phyloP scores from a whole-genome alignment of 2,888 invertebrate genomes.

The Agapetus fuscipes region DNA sequence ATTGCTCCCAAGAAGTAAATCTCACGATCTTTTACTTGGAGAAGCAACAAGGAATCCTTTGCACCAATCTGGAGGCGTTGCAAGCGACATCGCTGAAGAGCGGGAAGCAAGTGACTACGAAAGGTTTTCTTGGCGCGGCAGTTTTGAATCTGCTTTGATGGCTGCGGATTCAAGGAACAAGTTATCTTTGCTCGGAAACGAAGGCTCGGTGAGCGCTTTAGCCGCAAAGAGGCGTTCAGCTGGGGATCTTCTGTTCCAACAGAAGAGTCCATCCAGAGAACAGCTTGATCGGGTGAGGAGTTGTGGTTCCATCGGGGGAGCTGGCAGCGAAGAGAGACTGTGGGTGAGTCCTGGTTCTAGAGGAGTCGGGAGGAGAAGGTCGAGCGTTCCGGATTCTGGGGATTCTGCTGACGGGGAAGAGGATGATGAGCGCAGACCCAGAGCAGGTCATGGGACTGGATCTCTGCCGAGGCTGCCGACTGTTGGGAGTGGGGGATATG shows the following conservation, averaged over 20 bases:
- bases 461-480: conserved; percentile 68
- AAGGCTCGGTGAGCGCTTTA: conserved; percentile 53
- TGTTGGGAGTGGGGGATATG: conserved; percentile 41
- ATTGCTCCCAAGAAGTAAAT: conserved; percentile 66
- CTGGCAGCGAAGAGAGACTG: conserved; percentile 45
- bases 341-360: conserved; percentile 36
- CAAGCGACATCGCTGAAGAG: conserved; percentile 46
- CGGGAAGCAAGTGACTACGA: conserved; percentile 81
- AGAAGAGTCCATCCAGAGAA: conserved; percentile 68
- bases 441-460: conserved; percentile 55
- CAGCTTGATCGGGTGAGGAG: conserved; percentile 64
- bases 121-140: conserved; percentile 84
- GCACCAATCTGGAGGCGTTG: conserved; percentile 39
- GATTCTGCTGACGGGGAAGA: conserved; percentile 41
- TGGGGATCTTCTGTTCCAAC: conserved; percentile 71
- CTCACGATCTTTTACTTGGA: conserved; percentile 68
- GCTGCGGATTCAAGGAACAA: conserved; percentile 80
- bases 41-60: conserved; percentile 37
- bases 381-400: conserved; percentile 50
- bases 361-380: conserved; percentile 32
- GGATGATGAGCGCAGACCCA: conserved; percentile 46
- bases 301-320: conserved; percentile 77
- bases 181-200: conserved; percentile 53
- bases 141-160: conserved; percentile 83
- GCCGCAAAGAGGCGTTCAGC: conserved; percentile 74